phyloP scores from a whole-genome alignment of 2,797 vertebrate genomes.

The Podarcis siculus region DNA sequence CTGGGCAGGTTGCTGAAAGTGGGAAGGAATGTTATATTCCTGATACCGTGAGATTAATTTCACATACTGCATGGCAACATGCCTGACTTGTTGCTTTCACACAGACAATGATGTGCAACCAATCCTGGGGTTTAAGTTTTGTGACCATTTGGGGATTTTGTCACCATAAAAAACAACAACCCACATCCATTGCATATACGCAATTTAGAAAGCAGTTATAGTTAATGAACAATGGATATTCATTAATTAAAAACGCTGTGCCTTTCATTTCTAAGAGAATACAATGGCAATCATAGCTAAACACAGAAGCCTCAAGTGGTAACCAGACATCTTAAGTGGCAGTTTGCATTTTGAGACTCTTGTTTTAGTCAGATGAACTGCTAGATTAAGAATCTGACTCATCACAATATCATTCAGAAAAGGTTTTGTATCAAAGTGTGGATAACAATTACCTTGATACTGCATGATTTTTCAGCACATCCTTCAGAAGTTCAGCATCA shows the following conservation, averaged over 20 bases:
- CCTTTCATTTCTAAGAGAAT: not conserved
- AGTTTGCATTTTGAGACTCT: not conserved
- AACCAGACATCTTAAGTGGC: not conserved
- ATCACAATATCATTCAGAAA: not conserved
- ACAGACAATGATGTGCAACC: not conserved
- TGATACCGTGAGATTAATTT: not conserved
- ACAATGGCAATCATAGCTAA: not conserved
- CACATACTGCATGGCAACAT: not conserved
- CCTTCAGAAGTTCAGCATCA: conserved; percentile 98
- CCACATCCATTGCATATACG: not conserved
- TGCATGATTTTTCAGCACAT: conserved; percentile 98
- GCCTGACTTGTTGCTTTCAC: not conserved
- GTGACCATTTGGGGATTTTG: not conserved
- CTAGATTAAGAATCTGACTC: not conserved
- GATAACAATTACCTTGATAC: conserved; percentile 92
- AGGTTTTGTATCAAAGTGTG: not conserved
- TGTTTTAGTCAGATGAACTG: not conserved
- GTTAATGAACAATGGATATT: not conserved
- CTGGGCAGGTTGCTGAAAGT: not conserved
- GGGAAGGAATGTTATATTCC: not conserved
- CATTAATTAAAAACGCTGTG: not conserved
- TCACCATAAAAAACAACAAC: not conserved
- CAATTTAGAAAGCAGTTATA: not conserved
- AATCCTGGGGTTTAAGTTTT: not conserved
- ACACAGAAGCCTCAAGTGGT: not conserved